phyloP scores from a whole-genome alignment of 2,888 invertebrate species.

The Cyclophora punctaria region DNA sequence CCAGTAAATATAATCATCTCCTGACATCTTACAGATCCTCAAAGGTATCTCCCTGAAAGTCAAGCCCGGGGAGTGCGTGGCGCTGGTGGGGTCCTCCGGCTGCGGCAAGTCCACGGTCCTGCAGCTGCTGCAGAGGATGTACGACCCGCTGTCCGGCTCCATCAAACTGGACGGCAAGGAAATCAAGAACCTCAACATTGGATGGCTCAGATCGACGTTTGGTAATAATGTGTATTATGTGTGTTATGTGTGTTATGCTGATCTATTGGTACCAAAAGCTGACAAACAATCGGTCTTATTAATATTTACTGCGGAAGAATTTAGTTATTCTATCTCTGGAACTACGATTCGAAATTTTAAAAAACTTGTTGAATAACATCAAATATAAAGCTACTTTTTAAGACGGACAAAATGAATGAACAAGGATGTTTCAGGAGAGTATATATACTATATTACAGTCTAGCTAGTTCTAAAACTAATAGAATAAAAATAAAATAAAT shows the following conservation, averaged over 20 bases:
- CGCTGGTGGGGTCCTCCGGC: slow-evolving; percentile 83
- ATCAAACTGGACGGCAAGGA: slow-evolving; percentile 80
- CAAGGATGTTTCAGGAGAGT: no score
- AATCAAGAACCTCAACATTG: slow-evolving; percentile 80
- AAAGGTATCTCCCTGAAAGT: slow-evolving; percentile 79
- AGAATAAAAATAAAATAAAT: no score
- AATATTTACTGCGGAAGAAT: no score
- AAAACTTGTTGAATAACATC: background rate
- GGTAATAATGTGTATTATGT: slow-evolving; percentile 44
- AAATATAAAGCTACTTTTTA: background rate
- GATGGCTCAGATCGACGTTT: slow-evolving; percentile 84
- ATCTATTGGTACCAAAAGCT: no score
- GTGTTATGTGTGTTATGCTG: no score
- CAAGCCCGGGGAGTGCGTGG: slow-evolving; percentile 80
- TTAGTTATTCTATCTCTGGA: no score
- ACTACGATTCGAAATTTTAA: background rate
- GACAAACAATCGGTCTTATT: no score
- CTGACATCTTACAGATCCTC: slow-evolving; percentile 66
- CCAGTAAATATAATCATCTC: background rate
- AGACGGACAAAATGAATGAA: no score
- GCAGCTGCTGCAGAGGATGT: slow-evolving; percentile 83
- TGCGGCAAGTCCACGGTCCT: slow-evolving; percentile 89
- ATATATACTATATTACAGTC: no score
- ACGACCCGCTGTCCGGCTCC: slow-evolving; percentile 76
- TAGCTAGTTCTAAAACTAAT: no score